Evolutionary conservation across 1,140 invertebrate genomes (phyloP).

Genomic region (Gryllus bimaculatus): DNA sequence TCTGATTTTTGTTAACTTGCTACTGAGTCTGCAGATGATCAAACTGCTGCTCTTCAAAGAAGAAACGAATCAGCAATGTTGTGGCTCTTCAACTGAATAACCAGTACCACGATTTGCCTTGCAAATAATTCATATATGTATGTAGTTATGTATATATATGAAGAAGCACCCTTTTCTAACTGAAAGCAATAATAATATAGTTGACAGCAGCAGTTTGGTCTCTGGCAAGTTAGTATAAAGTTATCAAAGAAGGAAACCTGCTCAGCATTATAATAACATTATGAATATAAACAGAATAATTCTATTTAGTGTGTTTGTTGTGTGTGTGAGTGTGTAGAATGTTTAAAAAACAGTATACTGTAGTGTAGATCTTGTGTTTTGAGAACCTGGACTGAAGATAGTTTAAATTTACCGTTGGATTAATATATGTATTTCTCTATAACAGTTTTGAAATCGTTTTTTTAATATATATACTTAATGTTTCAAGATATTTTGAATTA

Average conservation of each 20-base stretch:
- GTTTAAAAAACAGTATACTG: constrained; percentile 16
- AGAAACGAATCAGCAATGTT: constrained; percentile 10
- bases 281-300: constrained; percentile 21
- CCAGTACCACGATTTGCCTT: constrained; percentile 19
- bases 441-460: constrained; percentile 1
- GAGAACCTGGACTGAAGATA: constrained; percentile 14
- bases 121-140: constrained; percentile 12
- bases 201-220: constrained; percentile 20
- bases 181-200: constrained; percentile 23
- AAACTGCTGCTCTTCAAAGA: constrained; percentile 12
- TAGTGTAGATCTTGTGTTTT: constrained; percentile 19
- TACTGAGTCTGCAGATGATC: constrained; percentile 13
- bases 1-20: constrained; percentile 20
- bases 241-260: constrained; percentile 22
- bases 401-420: constrained; percentile 5
- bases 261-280: constrained; percentile 22
- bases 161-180: constrained; percentile 13
- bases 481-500: constrained; percentile 6
- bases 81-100: constrained; percentile 11
- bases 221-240: constrained; percentile 18
- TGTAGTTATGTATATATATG: neutral
- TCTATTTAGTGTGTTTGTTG: constrained; percentile 23
- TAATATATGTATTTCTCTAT: constrained; percentile 6
- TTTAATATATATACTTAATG: constrained; percentile 6
- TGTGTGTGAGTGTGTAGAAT: constrained; percentile 21